Evolutionary conservation across 2,888 invertebrate species (phyloP), one percentile per base, ranked within the genome.

Genomic region (Drosophila fungiperda): DNA sequence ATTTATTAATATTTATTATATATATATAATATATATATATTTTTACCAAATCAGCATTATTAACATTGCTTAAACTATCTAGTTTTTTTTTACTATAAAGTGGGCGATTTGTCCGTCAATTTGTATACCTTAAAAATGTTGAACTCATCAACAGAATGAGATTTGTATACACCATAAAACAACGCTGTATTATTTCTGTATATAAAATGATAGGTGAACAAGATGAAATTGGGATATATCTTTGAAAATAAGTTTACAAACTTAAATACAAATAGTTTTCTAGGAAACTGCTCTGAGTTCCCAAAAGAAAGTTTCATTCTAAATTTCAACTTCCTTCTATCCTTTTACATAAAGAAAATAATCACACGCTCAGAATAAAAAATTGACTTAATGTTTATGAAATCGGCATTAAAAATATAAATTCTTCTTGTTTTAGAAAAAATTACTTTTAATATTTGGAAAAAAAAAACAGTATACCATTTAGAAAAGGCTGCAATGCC

Each of bases 171-270:
- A 45, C 45, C 0, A 20, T 7, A 7, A 7, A 7, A 12, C 20
- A 20, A 3, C 7, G 0, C 20, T 3, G 12, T n/a, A n/a, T n/a
- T 7, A 6, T 45, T 1, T 7, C 20, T 12, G 0, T 1, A 15
- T 45, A 45, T 45, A 45, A 20, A 20, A 20, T 3, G 7, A 12
- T 20, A 1, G 11, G 0, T 11, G 42, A 11, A n/a, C 11, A 5
- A 6, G 3, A 3, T 20, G 3, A 20, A 20, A 12, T 12, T 20
- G 7, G 12, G 12, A 12, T 12, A 12, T 12, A 3, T 20, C 1
- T 45, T 45, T 3, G 3, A 7, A 42, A 20, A 7, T 1, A 7
- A 1, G 12, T 45, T 12, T 20, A 20, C 1, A 20, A 45, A 15
- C 45, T 12, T 7, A 20, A 20, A 15, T 20, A 2, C 7, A 20